Evolutionary conservation across 2,888 invertebrate species (phyloP).

Genomic region (Platycnemis pennipes): DNA sequence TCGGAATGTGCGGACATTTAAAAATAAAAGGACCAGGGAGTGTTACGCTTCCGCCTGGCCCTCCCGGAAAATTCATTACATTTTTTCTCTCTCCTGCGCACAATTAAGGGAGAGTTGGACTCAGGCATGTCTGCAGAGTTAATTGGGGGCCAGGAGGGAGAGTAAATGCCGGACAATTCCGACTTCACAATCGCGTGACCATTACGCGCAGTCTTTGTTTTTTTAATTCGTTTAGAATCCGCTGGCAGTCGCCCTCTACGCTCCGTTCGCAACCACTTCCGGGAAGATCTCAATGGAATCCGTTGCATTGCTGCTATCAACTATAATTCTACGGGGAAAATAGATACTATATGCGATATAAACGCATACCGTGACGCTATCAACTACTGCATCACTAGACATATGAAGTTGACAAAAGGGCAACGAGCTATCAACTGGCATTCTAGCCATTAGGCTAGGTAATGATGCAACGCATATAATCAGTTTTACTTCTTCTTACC

Average conservation of each 20-base stretch:
- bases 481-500: no score
- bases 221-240: not conserved
- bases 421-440: no score
- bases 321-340: no score
- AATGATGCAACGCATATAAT: no score
- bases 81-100: not conserved
- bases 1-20: not conserved
- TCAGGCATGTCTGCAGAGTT: not conserved
- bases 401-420: no score
- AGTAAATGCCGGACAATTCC: not conserved
- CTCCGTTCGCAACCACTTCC: no score
- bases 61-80: not conserved
- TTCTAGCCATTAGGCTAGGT: no score
- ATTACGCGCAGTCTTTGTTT: not conserved
- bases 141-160: not conserved
- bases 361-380: no score
- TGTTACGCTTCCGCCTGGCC: not conserved
- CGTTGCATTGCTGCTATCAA: no score
- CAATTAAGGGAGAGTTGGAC: not conserved
- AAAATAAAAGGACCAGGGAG: not conserved
- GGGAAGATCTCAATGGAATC: no score
- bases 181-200: not conserved
- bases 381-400: no score
- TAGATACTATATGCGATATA: no score
- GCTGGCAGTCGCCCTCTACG: not conserved